A percentile compares a stretch with the other conserved stretches of the same genome.
Evolutionary conservation across 2,113 vertebrate species (phyloP).

Genomic region (Rostratula benghalensis): DNA sequence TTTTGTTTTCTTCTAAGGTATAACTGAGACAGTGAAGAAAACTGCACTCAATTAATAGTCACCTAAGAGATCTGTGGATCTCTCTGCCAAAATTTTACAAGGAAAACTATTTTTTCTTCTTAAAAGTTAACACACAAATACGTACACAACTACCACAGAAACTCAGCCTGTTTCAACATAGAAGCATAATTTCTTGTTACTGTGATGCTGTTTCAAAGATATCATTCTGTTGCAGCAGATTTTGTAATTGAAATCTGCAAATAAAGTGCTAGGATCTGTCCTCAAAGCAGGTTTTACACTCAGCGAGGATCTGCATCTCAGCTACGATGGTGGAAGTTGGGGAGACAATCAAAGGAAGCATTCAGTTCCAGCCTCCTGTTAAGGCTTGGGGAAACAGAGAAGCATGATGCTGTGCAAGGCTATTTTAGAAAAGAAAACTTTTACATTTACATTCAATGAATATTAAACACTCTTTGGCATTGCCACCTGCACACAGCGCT

Average conservation of each 20-base stretch:
- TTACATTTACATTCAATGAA: neutral
- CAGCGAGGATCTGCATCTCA: neutral
- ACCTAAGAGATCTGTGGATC: neutral
- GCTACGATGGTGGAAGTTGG: neutral
- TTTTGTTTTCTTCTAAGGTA: neutral
- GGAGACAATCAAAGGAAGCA: neutral
- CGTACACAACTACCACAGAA: neutral
- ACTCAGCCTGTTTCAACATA: neutral
- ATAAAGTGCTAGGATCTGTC: neutral
- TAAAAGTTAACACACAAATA: neutral
- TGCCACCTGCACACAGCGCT: neutral
- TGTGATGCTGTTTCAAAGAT: neutral
- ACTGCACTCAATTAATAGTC: neutral
- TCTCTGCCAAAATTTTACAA: neutral
- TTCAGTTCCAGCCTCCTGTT: neutral
- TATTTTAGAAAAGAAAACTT: slow-evolving; percentile 7
- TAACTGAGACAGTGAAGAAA: neutral
- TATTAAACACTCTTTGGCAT: neutral
- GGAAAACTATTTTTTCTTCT: neutral
- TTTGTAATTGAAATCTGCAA: neutral
- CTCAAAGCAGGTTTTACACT: neutral
- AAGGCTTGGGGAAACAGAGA: neutral
- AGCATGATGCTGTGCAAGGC: neutral
- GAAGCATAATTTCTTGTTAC: neutral
- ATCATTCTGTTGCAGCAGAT: neutral